Evolutionary conservation across 2,113 vertebrate species (phyloP).

Genomic region (Cyanoliseus patagonus): DNA sequence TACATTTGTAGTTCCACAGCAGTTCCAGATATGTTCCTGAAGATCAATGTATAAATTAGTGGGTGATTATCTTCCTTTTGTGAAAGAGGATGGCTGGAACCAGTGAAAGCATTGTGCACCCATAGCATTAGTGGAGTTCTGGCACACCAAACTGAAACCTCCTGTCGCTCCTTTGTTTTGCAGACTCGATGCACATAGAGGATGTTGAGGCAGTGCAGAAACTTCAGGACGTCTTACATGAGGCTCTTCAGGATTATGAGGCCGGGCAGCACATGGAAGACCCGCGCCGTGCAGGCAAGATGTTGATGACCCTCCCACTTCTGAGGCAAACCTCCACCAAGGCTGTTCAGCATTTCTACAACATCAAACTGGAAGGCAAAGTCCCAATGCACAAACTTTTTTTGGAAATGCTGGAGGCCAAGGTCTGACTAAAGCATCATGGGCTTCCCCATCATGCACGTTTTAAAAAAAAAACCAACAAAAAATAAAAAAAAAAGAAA

Average conservation of each 20-base stretch:
- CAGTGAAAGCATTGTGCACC: not conserved
- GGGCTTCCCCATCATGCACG: constrained; percentile 73
- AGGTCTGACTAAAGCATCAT: constrained; percentile 89
- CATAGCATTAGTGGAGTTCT: rapidly evolving
- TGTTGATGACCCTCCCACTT: constrained; percentile 97
- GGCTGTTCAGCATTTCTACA: constrained; percentile 99
- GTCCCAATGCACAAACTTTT: constrained; percentile 99
- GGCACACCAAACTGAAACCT: constrained; percentile 4
- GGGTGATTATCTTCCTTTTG: not conserved
- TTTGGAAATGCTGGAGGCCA: constrained; percentile 99
- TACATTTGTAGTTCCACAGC: not conserved
- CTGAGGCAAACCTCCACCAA: constrained; percentile 98
- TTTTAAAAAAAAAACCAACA: constrained; percentile 68
- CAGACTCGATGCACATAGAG: constrained; percentile 99
- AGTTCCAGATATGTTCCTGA: not conserved
- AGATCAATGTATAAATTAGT: not conserved
- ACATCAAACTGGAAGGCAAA: constrained; percentile 99
- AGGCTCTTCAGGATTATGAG: constrained; percentile 98
- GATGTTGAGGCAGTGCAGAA: constrained; percentile 98
- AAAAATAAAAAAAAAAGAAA: constrained; percentile 58
- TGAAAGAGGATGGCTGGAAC: not conserved
- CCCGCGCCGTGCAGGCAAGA: constrained; percentile 93
- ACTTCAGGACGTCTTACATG: constrained; percentile 96
- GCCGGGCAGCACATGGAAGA: constrained; percentile 94
- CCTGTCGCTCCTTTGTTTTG: constrained; percentile 39